A percentile compares a stretch with the other conserved stretches of the same genome.
Evolutionary conservation across 2,113 vertebrate genomes (phyloP).

Genomic region (Dicrurus megarhynchus): DNA sequence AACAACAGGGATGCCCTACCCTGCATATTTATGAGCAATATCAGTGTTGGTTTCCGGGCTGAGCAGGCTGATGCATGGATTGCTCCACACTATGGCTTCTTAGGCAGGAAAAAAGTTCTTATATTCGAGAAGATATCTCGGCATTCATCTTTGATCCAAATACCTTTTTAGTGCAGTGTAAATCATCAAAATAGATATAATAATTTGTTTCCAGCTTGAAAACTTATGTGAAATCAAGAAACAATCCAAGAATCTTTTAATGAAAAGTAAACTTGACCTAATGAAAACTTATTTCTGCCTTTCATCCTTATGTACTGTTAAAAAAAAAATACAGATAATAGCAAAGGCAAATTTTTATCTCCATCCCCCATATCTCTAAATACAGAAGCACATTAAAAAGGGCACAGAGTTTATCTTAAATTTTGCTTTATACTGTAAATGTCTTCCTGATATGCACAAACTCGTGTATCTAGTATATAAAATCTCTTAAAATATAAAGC

Average conservation of each 20-base stretch:
- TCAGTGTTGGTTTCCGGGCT: neutral
- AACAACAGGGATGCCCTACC: neutral
- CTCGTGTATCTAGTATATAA: neutral
- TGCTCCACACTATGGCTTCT: neutral
- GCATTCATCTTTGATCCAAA: neutral
- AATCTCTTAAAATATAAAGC: neutral
- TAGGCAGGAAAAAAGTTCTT: neutral
- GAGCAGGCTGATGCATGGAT: neutral
- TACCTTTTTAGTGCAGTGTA: conserved; percentile 49
- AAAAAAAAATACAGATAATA: neutral
- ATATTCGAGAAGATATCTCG: neutral
- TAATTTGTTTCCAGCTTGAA: conserved; percentile 37
- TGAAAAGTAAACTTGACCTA: conserved; percentile 52
- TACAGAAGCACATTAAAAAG: neutral
- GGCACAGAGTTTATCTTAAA: neutral
- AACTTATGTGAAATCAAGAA: conserved; percentile 59
- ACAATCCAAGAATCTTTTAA: conserved; percentile 52
- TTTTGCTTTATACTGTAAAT: neutral
- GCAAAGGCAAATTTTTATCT: neutral
- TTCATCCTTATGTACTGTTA: conserved; percentile 42
- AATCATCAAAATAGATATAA: conserved; percentile 37
- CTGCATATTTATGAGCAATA: neutral
- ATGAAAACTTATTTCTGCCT: conserved; percentile 64
- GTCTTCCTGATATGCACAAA: neutral
- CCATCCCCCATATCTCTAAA: neutral